Evolutionary conservation across 2,888 invertebrate species (phyloP), one percentile per base, ranked within the genome.

Genomic region (Fragum sueziense): DNA sequence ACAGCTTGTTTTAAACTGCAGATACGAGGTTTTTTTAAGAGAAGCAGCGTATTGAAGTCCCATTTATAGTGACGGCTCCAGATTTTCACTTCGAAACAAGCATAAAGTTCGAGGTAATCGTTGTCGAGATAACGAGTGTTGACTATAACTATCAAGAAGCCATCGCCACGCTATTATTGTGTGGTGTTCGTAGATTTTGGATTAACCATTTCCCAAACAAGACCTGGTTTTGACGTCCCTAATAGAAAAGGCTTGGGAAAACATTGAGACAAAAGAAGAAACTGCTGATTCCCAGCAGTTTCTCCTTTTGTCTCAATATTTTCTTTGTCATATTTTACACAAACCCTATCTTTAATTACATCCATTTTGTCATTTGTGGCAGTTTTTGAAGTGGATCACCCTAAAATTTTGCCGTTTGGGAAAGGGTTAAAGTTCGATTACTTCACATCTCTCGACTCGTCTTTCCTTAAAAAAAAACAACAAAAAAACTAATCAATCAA

Each of bases 401-500:
- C 37, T 37, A 37, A 14, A 37, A 14, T 37, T 37, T 37, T 37
- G 37, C 6, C 14, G 37, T 37, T 6, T 37, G 6, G 37, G 6
- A 37, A 37, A 9, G 37, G 37, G 37, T 37, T 9, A 37, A n/a
- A n/a, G n/a, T n/a, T n/a, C 22, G 20, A n/a, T 54, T 54, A 54
- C n/a, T 54, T 54, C 54, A 54, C 54, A 54, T 4, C 25, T 9
- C 25, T n/a, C 22, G 1, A 54, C 22, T 54, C 25, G 9, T 54
- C 54, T 54, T 54, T 25, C 25, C 54, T 54, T 20, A 54, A 54
- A 54, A n/a, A n/a, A n/a, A n/a, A n/a, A n/a, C n/a, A n/a, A n/a
- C n/a, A n/a, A n/a, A n/a, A n/a, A n/a, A n/a, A n/a, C n/a, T n/a
- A n/a, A n/a, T n/a, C n/a, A n/a, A n/a, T n/a, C n/a, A n/a, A n/a